Base-by-base conservation (phyloP, 1,140 invertebrate species). In the Anastrepha obliqua region DNA sequence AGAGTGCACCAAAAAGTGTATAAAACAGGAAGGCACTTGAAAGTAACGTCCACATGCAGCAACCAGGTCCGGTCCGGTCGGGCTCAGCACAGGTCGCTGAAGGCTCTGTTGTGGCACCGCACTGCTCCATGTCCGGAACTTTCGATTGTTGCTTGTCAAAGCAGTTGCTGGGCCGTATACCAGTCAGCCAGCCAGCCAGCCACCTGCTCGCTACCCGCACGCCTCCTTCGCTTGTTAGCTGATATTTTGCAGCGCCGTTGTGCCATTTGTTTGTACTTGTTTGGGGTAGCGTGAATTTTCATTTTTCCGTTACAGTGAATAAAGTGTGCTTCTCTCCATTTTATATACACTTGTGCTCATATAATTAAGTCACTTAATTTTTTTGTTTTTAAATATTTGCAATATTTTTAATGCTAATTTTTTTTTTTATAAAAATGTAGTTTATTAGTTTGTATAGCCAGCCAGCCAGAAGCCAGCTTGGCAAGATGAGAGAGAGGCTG, bases 1-100 rank as follows among this genome's bases (percentile, higher is more conserved):
- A 86, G 29, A 62, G 20, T 44, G 42, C 11, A 29, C 39, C 11
- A 62, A 59, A 86, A 60, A 8, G 59, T 60, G 39, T 7, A 42
- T 29, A 86, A 62, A 62, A 86, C 59, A 86, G 74, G 74, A 81
- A 81, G 74, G 17, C 47, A 81, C 74, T 81, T 81, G 74, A 81
- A 81, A 55, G 74, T 81, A 81, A 47, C 44, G 60, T 62, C 60
- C 55, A 20, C 74, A 81, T 81, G 64, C 64, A 51, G 7, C 5
- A n/a, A 55, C n/a, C 17, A 47, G 44, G 74, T 58, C 44, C 74
- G 47, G 74, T 42, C 17, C 64, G 29, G 8, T 29, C n/a, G 15
- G 8, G 47, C 47, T 39, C 6, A 29, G 29, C 64, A 51, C n/a
- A 81, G 74, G 74, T 81, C 47, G 74, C 74, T 81, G n/a, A 39